Conservation (phyloP, 1,140 invertebrate genomes). For the Nebria ingens region DNA sequence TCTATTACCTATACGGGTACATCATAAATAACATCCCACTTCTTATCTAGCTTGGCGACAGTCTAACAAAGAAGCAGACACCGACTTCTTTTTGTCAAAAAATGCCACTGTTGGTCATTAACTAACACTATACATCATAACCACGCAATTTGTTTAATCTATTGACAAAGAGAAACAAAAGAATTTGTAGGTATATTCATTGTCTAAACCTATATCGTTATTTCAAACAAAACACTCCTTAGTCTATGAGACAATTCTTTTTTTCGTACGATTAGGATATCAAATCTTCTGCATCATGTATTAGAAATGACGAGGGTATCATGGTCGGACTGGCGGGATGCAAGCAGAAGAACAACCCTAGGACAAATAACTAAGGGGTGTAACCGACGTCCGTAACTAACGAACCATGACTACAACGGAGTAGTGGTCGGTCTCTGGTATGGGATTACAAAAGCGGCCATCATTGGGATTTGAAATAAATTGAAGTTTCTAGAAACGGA, state of each 20-base stretch:
- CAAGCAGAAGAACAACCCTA: not conserved
- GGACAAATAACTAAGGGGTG: not conserved
- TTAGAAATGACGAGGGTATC: too few relatives aligned
- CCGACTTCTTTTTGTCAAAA: not conserved
- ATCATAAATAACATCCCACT: not conserved
- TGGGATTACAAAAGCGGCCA: not conserved
- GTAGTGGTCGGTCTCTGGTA: too few relatives aligned
- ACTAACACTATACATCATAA: not conserved
- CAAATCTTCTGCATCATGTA: too few relatives aligned
- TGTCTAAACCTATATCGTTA: too few relatives aligned
- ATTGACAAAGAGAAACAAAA: not conserved
- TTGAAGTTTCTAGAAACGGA: not conserved
- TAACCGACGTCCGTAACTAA: not conserved
- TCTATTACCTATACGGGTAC: not conserved
- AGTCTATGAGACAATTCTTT: too few relatives aligned
- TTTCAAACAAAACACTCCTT: too few relatives aligned
- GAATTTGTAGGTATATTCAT: too few relatives aligned
- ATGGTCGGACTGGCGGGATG: not conserved
- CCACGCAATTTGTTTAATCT: not conserved
- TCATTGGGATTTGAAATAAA: not conserved
- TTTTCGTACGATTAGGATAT: too few relatives aligned
- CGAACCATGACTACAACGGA: not conserved
- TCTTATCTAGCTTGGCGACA: constrained; percentile 5
- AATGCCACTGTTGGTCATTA: not conserved
- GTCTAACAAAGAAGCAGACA: not conserved